Conservation (phyloP, 2,888 invertebrate genomes). For the Itoplectis maculator region DNA sequence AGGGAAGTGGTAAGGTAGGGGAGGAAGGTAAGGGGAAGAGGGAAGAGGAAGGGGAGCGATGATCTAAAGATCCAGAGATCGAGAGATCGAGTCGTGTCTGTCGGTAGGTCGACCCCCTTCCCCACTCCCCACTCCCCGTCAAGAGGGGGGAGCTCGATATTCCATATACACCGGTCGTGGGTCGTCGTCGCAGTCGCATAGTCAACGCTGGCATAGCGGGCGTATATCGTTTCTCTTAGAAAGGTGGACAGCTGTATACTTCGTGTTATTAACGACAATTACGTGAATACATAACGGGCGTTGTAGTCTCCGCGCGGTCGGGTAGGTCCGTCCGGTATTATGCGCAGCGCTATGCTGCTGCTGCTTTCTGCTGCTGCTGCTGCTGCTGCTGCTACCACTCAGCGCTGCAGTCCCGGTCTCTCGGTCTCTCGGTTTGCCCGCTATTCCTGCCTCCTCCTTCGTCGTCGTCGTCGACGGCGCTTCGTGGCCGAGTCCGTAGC, state of each 20-base stretch:
- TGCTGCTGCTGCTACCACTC: background rate
- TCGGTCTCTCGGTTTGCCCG: too few species aligned
- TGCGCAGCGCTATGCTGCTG: constrained; percentile 24
- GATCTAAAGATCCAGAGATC: constrained; percentile 42
- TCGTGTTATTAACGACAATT: constrained; percentile 67
- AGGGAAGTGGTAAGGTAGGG: background rate
- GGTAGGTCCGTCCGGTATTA: constrained; percentile 39
- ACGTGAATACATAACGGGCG: constrained; percentile 64
- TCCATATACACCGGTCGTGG: constrained; percentile 28
- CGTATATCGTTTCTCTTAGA: constrained; percentile 60
- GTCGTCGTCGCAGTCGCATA: constrained; percentile 5
- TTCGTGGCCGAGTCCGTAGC: constrained; percentile 23
- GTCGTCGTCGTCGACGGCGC: constrained; percentile 33
- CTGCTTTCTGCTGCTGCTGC: background rate
- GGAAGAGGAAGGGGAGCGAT: constrained; percentile 30
- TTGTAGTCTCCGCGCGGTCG: constrained; percentile 47
- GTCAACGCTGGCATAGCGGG: background rate
- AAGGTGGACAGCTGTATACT: constrained; percentile 66
- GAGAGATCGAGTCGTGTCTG: constrained; percentile 19
- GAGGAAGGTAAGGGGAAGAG: too few species aligned
- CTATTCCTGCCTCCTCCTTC: constrained; percentile 23
- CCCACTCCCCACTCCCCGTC: too few species aligned
- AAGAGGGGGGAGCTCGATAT: too few species aligned
- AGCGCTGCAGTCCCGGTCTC: too few species aligned
- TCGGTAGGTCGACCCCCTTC: constrained; percentile 29